Conservation (phyloP, 2,888 invertebrate species). For the Protodeltote pygarga region DNA sequence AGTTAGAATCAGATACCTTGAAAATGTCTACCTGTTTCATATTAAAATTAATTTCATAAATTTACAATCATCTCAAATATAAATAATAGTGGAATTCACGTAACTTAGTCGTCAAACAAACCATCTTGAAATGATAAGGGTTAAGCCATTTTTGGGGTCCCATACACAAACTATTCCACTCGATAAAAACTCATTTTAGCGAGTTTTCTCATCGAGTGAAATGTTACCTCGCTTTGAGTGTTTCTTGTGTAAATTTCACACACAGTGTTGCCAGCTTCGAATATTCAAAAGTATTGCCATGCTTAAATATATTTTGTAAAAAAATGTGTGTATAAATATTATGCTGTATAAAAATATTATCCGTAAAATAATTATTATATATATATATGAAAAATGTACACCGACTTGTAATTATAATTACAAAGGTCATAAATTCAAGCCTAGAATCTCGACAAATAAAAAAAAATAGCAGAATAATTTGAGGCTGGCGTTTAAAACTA, state of each 20-base stretch:
- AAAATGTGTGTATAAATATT: conserved; percentile 37
- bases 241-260: conserved; percentile 47
- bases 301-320: conserved; percentile 41
- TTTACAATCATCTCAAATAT: too few species aligned
- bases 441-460: conserved; percentile 49
- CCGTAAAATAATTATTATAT: conserved; percentile 38
- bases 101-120: conserved; percentile 11
- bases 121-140: conserved; percentile 16
- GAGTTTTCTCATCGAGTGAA: conserved; percentile 28
- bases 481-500: conserved; percentile 63
- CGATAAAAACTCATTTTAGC: neutral
- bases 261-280: conserved; percentile 60
- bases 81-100: neutral
- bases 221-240: conserved; percentile 27
- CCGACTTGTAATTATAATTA: conserved; percentile 30
- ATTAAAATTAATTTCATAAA: too few species aligned
- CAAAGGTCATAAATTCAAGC: conserved; percentile 31
- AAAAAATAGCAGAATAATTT: conserved; percentile 50
- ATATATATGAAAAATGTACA: conserved; percentile 43
- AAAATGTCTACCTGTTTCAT: conserved; percentile 20
- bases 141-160: conserved; percentile 17
- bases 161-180: conserved; percentile 10
- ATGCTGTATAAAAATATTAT: conserved; percentile 37
- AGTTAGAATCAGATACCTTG: neutral
- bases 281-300: conserved; percentile 53